Conservation (phyloP, 2,888 invertebrate species). For the Drosophila colorata region DNA sequence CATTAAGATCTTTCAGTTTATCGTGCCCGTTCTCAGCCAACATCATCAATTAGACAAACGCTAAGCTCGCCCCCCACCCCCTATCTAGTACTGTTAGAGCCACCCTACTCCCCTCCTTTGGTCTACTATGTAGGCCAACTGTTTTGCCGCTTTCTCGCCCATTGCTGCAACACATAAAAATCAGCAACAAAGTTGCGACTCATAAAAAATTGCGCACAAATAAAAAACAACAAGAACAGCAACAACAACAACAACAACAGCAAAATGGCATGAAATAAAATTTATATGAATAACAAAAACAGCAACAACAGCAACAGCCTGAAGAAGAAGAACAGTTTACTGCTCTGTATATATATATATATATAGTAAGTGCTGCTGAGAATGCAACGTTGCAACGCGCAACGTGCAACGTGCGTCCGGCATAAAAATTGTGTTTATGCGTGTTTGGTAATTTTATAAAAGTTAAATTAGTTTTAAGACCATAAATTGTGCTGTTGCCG, state of each 20-base stretch:
- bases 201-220: slow-evolving; percentile 75
- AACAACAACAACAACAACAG: slow-evolving; percentile 15
- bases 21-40: slow-evolving; percentile 19
- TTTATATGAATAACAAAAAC: slow-evolving; percentile 78
- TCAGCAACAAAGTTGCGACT: slow-evolving; percentile 78
- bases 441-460: slow-evolving; percentile 82
- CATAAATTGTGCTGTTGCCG: slow-evolving; percentile 70
- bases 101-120: neutral
- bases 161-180: slow-evolving; percentile 76
- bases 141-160: slow-evolving; percentile 70
- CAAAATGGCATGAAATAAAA: slow-evolving; percentile 76
- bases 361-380: slow-evolving; percentile 17
- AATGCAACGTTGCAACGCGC: slow-evolving; percentile 48
- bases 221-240: slow-evolving; percentile 35
- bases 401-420: slow-evolving; percentile 74
- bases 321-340: slow-evolving; percentile 67
- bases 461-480: slow-evolving; percentile 81
- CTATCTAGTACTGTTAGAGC: no score
- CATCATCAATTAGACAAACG: slow-evolving; percentile 67
- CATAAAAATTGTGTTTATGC: slow-evolving; percentile 82
- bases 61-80: slow-evolving; percentile 36
- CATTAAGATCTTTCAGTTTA: slow-evolving; percentile 40
- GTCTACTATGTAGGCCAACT: slow-evolving; percentile 70
- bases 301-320: slow-evolving; percentile 28
- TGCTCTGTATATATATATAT: slow-evolving; percentile 38